A percentile compares a stretch with the other conserved stretches of the same genome.
Conservation (phyloP, 2,113 vertebrate species). For the Pundamilia nyererei region DNA sequence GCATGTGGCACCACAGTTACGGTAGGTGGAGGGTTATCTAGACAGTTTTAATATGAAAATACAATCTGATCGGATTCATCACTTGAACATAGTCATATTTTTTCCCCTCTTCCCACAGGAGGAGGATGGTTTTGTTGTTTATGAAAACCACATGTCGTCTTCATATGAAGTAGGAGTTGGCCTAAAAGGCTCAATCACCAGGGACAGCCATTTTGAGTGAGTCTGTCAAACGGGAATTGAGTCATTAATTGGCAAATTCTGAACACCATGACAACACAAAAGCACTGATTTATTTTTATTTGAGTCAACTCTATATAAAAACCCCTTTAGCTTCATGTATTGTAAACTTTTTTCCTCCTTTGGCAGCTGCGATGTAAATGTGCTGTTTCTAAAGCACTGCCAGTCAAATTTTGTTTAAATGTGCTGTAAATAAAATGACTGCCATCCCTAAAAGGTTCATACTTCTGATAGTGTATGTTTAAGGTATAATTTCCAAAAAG, state of each 20-base stretch:
- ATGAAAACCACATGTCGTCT: conserved; percentile 68
- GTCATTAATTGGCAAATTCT: not conserved
- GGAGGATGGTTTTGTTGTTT: conserved; percentile 46
- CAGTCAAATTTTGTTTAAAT: not conserved
- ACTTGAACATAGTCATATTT: accelerated
- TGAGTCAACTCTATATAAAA: not conserved
- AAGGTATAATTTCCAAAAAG: not conserved
- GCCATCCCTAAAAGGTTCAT: not conserved
- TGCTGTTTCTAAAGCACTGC: not conserved
- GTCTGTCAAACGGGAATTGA: not conserved
- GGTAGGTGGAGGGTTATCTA: not conserved
- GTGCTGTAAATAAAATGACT: not conserved
- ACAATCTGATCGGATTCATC: accelerated
- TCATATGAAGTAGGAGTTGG: conserved; percentile 65
- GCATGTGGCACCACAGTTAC: conserved; percentile 60
- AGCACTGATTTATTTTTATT: not conserved
- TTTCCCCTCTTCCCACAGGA: not conserved
- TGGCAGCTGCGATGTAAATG: accelerated
- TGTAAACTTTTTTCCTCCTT: not conserved
- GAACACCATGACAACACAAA: not conserved
- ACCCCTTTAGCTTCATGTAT: not conserved
- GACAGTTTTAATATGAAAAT: not conserved
- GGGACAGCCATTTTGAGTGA: conserved; percentile 73
- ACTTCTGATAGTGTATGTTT: not conserved
- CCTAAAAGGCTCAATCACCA: conserved; percentile 66